These are phyloP conservation scores for Papilio demoleus DNA, from an alignment of 2,888 invertebrate genomes.

Conservation along the genomic window DNA sequence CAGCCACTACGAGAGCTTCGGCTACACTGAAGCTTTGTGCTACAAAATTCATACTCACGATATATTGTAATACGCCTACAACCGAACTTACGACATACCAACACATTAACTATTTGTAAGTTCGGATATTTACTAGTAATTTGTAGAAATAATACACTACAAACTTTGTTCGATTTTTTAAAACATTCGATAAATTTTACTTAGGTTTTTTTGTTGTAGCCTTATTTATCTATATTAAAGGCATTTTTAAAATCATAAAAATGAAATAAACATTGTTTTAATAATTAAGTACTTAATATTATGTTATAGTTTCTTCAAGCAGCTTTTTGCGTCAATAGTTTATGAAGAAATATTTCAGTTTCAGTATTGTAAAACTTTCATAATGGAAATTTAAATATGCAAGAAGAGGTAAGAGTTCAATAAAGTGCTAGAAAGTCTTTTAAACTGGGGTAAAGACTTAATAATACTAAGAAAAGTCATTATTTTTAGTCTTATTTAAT, in stretches of 20 bases:
- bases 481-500: neutral
- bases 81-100: neutral
- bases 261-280: too few relatives aligned
- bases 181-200: too few relatives aligned
- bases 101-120: neutral
- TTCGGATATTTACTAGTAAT: too few relatives aligned
- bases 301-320: too few relatives aligned
- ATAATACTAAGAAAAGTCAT: neutral
- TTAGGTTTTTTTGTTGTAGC: too few relatives aligned
- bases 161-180: too few relatives aligned
- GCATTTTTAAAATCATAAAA: too few relatives aligned
- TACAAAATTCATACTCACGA: conserved; percentile 11
- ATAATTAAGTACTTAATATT: too few relatives aligned
- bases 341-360: too few relatives aligned
- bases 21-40: conserved; percentile 41
- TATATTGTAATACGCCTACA: neutral
- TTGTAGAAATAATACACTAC: too few relatives aligned
- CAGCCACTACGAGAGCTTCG: conserved; percentile 44
- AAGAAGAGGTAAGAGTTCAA: neutral
- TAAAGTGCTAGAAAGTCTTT: neutral
- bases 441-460: neutral
- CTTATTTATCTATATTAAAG: too few relatives aligned
- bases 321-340: too few relatives aligned
- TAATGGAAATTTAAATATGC: neutral
- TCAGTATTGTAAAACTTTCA: conserved; percentile 1